Evolutionary conservation across 2,888 invertebrate genomes (phyloP).

Genomic region (Drosophila paracracens): DNA sequence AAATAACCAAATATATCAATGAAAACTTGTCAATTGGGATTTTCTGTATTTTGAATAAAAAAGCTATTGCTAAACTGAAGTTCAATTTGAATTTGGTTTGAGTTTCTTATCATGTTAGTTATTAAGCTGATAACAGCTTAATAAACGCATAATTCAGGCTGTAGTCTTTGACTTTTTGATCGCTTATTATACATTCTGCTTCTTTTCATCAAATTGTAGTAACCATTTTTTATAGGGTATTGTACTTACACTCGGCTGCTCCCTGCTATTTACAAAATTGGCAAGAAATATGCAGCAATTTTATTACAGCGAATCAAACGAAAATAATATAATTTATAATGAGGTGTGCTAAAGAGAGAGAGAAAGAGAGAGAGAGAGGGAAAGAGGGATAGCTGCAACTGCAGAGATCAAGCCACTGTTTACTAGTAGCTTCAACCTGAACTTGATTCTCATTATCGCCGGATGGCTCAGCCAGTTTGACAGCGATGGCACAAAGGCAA

Average conservation of each 20-base stretch:
- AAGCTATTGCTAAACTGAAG: neutral
- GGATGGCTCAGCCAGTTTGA: conserved; percentile 14
- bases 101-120: neutral
- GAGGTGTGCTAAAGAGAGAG: neutral
- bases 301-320: conserved; percentile 37
- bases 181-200: neutral
- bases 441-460: neutral
- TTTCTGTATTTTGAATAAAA: neutral
- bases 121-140: neutral
- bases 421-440: conserved; percentile 8
- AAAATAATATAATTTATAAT: neutral
- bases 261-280: conserved; percentile 65
- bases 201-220: neutral
- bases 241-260: conserved; percentile 38
- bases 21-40: neutral
- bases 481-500: conserved; percentile 44
- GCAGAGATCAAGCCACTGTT: conserved; percentile 6
- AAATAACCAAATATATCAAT: neutral
- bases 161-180: neutral
- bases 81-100: neutral
- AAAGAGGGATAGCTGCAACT: neutral
- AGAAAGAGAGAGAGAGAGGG: neutral
- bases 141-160: neutral
- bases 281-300: conserved; percentile 50
- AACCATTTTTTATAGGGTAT: neutral